Conservation (phyloP, 2,797 vertebrate species). For the Sarcoramphus papa region DNA sequence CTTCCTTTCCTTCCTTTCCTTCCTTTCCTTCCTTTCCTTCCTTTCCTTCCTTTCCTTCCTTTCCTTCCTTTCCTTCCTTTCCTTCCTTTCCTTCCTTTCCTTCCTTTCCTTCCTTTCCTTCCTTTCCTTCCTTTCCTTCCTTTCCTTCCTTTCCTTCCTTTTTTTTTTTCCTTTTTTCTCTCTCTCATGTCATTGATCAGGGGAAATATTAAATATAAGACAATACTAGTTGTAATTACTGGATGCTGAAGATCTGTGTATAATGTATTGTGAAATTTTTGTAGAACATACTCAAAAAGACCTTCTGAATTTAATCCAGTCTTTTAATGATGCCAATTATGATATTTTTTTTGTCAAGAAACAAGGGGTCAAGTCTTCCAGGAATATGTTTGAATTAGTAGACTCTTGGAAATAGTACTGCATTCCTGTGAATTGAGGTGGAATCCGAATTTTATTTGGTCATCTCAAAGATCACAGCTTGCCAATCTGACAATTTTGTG, state of each 20-base stretch:
- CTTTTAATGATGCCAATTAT: not conserved
- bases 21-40: no score
- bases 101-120: not conserved
- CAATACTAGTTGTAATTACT: not conserved
- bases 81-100: no score
- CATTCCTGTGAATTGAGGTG: not conserved
- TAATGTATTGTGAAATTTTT: not conserved
- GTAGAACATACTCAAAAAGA: not conserved
- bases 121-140: not conserved
- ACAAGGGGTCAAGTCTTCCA: not conserved
- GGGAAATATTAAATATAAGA: not conserved
- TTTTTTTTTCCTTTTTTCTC: no score
- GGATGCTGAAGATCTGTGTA: not conserved
- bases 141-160: no score
- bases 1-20: no score
- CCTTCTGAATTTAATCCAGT: not conserved
- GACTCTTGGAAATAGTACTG: not conserved
- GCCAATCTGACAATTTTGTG: not conserved
- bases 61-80: no score
- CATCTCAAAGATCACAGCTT: not conserved
- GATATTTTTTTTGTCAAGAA: not conserved
- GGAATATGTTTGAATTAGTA: not conserved
- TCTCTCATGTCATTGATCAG: not conserved
- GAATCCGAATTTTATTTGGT: constrained; percentile 5
- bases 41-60: not conserved